Base-by-base conservation (phyloP, 1,140 invertebrate species). In the Meloidogyne chitwoodi region DNA sequence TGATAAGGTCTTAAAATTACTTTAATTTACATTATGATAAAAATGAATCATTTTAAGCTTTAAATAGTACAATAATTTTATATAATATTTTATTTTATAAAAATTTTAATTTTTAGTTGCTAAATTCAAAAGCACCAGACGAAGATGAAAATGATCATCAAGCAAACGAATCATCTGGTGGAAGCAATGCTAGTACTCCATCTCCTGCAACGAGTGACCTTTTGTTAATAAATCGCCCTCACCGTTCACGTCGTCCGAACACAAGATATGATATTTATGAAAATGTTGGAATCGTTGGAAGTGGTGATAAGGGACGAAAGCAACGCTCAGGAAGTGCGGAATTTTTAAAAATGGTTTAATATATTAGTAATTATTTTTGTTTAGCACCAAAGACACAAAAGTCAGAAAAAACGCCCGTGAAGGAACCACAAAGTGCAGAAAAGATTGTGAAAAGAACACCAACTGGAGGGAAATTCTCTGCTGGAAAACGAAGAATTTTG, bases 1-100 rank as follows among this genome's bases (percentile, higher is more conserved):
- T 44, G 74, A 75, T 27, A 70, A 29, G 44, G 74, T 75, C 8
- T 8, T 38, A 6, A 8, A 70, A 70, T 48, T 71, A 72, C 11
- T 22, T 66, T 4, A 71, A 56, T 56, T 56, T 22, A 6, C 6
- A 19, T n/a, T n/a, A n/a, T n/a, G n/a, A n/a, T n/a, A n/a, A n/a
- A n/a, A n/a, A n/a, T n/a, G n/a, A n/a, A n/a, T n/a, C n/a, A n/a
- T n/a, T n/a, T n/a, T n/a, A n/a, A n/a, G n/a, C n/a, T n/a, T n/a
- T n/a, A n/a, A n/a, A n/a, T n/a, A n/a, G n/a, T n/a, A n/a, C n/a
- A n/a, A n/a, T n/a, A n/a, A n/a, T n/a, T n/a, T n/a, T n/a, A n/a
- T n/a, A n/a, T n/a, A n/a, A n/a, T n/a, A n/a, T n/a, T n/a, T n/a
- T n/a, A n/a, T 8, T 4, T n/a, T 22, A n/a, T n/a, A 56, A n/a